Evolutionary conservation across 2,888 invertebrate species (phyloP), one percentile per base, ranked within the genome.

Genomic region (Harmothoe impar): DNA sequence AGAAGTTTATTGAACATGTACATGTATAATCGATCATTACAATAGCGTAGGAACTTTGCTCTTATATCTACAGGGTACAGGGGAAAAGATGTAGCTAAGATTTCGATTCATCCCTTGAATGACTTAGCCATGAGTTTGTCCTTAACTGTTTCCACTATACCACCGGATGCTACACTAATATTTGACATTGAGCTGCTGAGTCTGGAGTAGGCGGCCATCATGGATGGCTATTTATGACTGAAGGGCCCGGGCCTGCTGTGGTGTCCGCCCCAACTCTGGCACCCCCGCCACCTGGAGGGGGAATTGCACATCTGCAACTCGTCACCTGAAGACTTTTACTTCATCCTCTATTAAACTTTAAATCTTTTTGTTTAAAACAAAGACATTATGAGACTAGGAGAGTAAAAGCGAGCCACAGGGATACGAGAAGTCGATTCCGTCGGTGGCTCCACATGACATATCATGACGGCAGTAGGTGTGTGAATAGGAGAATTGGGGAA

Each of bases 141-240:
- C 86, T 86, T 86, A 29, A 86, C 86, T 93, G 85, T 92, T 92
- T 31, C 92, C 92, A 96, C 96, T 96, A 99, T 99, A 96, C 99
- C 99, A 92, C 98, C 98, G 93, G 98, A 99, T 96, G 97, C 99
- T 90, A 98, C 98, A 84, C 97, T 99, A 93, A 97, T 98, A 95
- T 99, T 99, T 95, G 99, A 99, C 95, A 99, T 99, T 92, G 99
- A 99, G 96, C 97, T 99, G 92, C 96, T 99, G 94, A 97, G 97
- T 96, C 97, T 99, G 94, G 98, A 93, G 56, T 93, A 92, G 91
- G 54, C 7, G 86, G 15, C 33, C 33, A 15, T 31, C 43, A 35
- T 33, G 35, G 7, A n/a, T 33, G 15, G 5, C 20, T 81, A 81
- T 81, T 81, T 81, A 81, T 43, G 35, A 81, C 43, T 43, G 15